Conservation (phyloP, 2,797 vertebrate genomes). For the Nyctalus aviator region DNA sequence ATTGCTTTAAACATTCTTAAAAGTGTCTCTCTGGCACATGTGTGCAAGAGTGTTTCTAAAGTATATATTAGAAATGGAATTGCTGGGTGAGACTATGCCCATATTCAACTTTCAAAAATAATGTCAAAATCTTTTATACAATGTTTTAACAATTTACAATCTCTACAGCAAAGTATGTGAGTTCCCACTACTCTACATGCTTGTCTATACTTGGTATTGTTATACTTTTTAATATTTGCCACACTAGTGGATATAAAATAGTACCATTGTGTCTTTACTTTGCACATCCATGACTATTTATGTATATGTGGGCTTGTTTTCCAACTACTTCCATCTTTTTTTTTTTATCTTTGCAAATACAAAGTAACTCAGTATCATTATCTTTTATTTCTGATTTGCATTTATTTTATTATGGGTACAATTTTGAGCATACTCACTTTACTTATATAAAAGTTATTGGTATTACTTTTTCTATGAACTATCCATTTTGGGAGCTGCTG, state of each 20-base stretch:
- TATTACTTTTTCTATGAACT: constrained; percentile 18
- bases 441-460: constrained; percentile 24
- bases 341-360: not conserved
- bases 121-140: constrained; percentile 30
- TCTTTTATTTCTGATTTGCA: constrained; percentile 33
- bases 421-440: not conserved
- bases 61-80: not conserved
- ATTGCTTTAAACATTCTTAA: constrained; percentile 4
- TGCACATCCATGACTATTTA: not conserved
- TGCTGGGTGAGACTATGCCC: not conserved
- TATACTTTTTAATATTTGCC: not conserved
- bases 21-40: not conserved
- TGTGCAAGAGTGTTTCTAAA: constrained; percentile 5
- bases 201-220: not conserved
- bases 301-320: not conserved
- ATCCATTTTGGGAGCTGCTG: not conserved
- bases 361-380: constrained; percentile 1
- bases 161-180: not conserved
- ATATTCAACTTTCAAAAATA: constrained; percentile 28
- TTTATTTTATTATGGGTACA: constrained; percentile 10
- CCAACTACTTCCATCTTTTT: constrained; percentile 22
- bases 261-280: not conserved
- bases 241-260: not conserved
- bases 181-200: not conserved
- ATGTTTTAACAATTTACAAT: constrained; percentile 5